Conservation (phyloP, 35 echinoderm and acorn worm species). For the Ophiothrix spiculata region DNA sequence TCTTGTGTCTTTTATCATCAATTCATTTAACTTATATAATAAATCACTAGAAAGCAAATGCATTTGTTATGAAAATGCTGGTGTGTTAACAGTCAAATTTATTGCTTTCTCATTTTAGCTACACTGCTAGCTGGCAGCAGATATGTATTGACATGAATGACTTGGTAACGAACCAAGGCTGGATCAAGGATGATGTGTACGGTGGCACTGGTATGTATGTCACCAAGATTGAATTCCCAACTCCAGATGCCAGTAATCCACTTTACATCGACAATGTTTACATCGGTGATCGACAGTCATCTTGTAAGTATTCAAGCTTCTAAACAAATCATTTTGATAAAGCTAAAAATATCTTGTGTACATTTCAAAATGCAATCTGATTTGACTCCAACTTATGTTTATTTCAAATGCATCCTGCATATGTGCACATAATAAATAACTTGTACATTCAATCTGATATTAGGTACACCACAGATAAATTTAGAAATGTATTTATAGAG, state of each 20-base stretch:
- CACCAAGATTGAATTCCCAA: not conserved
- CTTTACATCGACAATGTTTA: conserved; percentile 26
- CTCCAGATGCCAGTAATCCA: not conserved
- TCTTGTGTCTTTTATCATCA: not conserved
- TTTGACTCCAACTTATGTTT: too few relatives aligned
- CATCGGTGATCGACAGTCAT: not conserved
- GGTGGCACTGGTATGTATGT: not conserved
- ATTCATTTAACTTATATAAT: not conserved
- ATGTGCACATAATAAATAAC: too few relatives aligned
- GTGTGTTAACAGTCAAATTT: not conserved
- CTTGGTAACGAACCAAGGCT: not conserved
- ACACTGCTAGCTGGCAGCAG: conserved; percentile 18
- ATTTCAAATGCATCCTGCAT: too few relatives aligned
- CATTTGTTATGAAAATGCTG: not conserved
- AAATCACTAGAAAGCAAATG: not conserved
- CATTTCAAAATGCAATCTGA: too few relatives aligned
- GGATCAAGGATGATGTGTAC: not conserved
- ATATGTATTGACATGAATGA: conserved; percentile 25
- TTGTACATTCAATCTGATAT: too few relatives aligned
- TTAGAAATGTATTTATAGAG: too few relatives aligned
- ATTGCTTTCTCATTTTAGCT: not conserved
- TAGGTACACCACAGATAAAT: too few relatives aligned
- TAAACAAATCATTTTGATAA: not conserved
- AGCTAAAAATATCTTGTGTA: not conserved
- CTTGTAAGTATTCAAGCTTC: conserved; percentile 1